phyloP scores from a whole-genome alignment of 2,888 invertebrate species.

The Zaprionus lineosus region DNA sequence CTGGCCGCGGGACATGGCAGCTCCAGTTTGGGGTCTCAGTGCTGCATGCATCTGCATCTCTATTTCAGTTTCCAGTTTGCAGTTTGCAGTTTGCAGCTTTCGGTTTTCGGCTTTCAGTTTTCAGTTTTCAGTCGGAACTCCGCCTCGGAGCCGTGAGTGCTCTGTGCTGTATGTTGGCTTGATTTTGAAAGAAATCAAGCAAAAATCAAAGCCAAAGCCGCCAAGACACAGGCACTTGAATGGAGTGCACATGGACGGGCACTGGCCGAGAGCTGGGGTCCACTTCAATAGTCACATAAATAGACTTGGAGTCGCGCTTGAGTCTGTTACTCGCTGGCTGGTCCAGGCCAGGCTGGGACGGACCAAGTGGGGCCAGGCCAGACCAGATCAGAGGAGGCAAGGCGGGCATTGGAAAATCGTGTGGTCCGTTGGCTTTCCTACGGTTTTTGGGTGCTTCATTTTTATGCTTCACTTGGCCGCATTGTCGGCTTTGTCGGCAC shows the following conservation, averaged over 20 bases:
- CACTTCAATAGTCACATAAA: slow-evolving; percentile 76
- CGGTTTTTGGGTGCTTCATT: slow-evolving; percentile 58
- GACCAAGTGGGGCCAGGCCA: no score
- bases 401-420: slow-evolving; percentile 58
- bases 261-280: slow-evolving; percentile 23
- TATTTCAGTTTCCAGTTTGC: slow-evolving; percentile 67
- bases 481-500: slow-evolving; percentile 76
- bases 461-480: slow-evolving; percentile 68
- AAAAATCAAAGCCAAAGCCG: slow-evolving; percentile 81
- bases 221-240: slow-evolving; percentile 39
- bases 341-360: neutral
- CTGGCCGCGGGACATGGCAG: slow-evolving; percentile 41
- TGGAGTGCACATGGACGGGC: slow-evolving; percentile 25
- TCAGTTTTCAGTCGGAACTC: no score
- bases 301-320: slow-evolving; percentile 71
- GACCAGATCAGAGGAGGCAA: neutral
- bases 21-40: slow-evolving; percentile 22
- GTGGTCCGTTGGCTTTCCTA: slow-evolving; percentile 40
- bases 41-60: slow-evolving; percentile 59
- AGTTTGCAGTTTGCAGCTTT: no score
- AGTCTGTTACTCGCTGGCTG: slow-evolving; percentile 32
- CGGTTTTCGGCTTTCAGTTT: no score
- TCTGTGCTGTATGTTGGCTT: slow-evolving; percentile 23
- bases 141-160: no score
- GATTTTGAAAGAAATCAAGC: slow-evolving; percentile 81